These are phyloP conservation scores for Ianthella basta DNA, from an alignment of 37 sponge, comb jelly and placozoan species.

Conservation along the genomic window DNA sequence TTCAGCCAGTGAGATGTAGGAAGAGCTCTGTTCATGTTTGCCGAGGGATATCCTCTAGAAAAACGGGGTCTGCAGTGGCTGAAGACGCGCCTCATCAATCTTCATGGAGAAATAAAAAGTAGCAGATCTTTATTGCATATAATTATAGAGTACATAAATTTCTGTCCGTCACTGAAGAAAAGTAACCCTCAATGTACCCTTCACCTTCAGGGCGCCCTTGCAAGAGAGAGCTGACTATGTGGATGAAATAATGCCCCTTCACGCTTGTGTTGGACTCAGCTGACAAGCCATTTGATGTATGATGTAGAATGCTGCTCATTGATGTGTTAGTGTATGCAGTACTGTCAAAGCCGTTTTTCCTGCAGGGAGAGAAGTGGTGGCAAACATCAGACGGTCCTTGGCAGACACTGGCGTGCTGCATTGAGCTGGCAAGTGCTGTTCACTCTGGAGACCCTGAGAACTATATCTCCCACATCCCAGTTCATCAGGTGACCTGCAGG, in stretches of 20 bases:
- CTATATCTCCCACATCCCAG: slow-evolving; percentile 86
- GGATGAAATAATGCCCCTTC: slow-evolving; percentile 67
- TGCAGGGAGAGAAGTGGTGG: slow-evolving; percentile 87
- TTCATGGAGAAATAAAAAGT: slow-evolving; percentile 87
- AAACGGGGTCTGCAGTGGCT: slow-evolving; percentile 89
- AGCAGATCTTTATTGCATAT: too few relatives aligned
- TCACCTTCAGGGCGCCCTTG: slow-evolving; percentile 59
- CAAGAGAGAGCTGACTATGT: slow-evolving; percentile 78
- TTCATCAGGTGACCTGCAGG: slow-evolving; percentile 97
- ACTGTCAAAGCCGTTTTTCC: not conserved
- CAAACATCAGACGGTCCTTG: slow-evolving; percentile 86
- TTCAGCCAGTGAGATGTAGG: slow-evolving; percentile 78
- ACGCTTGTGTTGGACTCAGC: slow-evolving; percentile 93
- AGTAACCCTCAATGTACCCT: too few relatives aligned
- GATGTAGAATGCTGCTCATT: not conserved
- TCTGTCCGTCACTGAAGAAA: too few relatives aligned
- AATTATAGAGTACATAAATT: too few relatives aligned
- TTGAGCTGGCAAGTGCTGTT: slow-evolving; percentile 82
- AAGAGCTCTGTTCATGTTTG: slow-evolving; percentile 80
- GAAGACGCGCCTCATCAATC: slow-evolving; percentile 90
- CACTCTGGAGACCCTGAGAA: slow-evolving; percentile 73
- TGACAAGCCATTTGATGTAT: slow-evolving; percentile 75
- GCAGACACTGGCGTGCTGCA: slow-evolving; percentile 91
- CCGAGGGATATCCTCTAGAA: slow-evolving; percentile 86
- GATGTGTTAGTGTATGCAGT: not conserved